phyloP scores from a whole-genome alignment of 2,888 invertebrate species.

The Dryomyza anilis region DNA sequence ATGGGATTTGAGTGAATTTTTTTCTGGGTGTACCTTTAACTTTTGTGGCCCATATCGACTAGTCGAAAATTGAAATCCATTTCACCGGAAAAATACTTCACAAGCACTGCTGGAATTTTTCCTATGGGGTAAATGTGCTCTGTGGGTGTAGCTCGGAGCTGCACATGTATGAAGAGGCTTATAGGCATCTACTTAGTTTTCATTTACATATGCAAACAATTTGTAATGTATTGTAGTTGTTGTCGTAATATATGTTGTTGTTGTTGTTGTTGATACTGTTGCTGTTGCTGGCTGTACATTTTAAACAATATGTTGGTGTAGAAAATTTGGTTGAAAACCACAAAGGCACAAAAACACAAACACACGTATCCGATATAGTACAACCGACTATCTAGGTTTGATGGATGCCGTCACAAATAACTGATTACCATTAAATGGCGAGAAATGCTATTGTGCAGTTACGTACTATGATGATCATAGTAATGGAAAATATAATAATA shows the following conservation, averaged over 20 bases:
- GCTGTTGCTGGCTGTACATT: not conserved
- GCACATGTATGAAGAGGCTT: not conserved
- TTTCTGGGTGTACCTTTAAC: too few species aligned
- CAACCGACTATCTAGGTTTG: not conserved
- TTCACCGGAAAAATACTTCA: too few species aligned
- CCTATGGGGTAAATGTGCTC: too few species aligned
- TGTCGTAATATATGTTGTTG: not conserved
- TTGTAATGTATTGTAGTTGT: slow-evolving; percentile 1
- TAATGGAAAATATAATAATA: too few species aligned
- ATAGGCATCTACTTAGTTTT: not conserved
- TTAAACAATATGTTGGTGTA: slow-evolving; percentile 12
- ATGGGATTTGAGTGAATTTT: too few species aligned
- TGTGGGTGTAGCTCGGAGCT: too few species aligned
- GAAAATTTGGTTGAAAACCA: not conserved
- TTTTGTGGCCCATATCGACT: too few species aligned
- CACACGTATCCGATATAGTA: not conserved
- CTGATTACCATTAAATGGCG: slow-evolving; percentile 9
- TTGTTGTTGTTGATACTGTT: not conserved
- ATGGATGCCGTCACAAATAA: slow-evolving; percentile 9
- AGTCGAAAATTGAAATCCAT: too few species aligned
- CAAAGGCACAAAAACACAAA: not conserved
- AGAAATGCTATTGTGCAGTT: not conserved
- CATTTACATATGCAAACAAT: slow-evolving; percentile 16
- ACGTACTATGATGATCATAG: too few species aligned
- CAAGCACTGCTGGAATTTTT: too few species aligned